Evolutionary conservation across 35 echinoderm and acorn worm genomes (phyloP), one percentile per base, ranked within the genome.

Genomic region (Ophioderma brevispina): DNA sequence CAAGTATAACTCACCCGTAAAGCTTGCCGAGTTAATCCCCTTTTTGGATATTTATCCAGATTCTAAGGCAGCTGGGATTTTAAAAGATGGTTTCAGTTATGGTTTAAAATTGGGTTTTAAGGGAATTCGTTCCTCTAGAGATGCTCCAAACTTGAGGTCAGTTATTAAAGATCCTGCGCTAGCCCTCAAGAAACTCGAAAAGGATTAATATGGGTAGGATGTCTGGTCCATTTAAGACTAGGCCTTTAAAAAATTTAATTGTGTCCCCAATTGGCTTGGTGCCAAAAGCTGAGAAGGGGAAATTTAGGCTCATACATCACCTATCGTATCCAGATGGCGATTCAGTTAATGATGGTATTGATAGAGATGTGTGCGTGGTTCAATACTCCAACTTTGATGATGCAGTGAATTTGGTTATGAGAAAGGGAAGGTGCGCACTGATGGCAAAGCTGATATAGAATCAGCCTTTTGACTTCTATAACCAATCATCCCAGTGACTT

Each of bases 311-410:
- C 0, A 82, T 82, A 28, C 80, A 38, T 11, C 78, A 80, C 34
- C 34, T 80, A 37, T 80, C 78, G 1, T 80, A 34, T 40, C 78
- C 78, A 21, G 21, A 38, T 1, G 37, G 37, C 17, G 36, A 82
- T 1, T 82, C 80, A 3, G 80, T 82, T 10, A 82, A 82, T 40
- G 80, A 82, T 40, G 17, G 17, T 0, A 82, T 82, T n/a, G 80
- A 82, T n/a, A 37, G 38, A 15, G 34, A 82, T 31, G 25, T 40
- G 1, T 82, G 80, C 19, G n/a, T 17, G 42, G 80, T 82, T 40
- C 34, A 82, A 32, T 82, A 82, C 25, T 40, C 37, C 0, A 82
- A 82, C 17, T 82, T 82, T 39, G 80, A 90, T 50, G 70, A 76
- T 34, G 80, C 89, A 6, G 89, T 84, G 30, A 6, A 28, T 15